Percentiles rank a stretch among this genome's conserved stretches.
Conservation (phyloP, 2,113 vertebrate genomes). For the Setophaga petechia region DNA sequence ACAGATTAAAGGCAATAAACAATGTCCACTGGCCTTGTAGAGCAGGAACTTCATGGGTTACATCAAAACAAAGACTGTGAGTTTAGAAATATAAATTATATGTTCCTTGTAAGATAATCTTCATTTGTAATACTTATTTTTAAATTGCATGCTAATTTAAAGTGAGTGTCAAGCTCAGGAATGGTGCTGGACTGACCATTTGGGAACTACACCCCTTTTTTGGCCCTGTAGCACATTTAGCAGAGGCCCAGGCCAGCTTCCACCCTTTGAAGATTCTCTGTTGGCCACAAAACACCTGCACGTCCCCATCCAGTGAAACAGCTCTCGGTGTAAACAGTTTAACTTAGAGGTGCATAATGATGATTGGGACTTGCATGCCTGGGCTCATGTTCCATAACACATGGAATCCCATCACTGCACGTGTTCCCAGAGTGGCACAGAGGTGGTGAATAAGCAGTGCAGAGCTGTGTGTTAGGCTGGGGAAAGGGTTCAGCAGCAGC, state of each 20-base stretch:
- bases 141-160: neutral
- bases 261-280: neutral
- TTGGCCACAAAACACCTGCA: neutral
- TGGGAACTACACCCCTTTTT: neutral
- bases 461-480: neutral
- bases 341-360: neutral
- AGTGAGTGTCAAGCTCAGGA: neutral
- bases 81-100: neutral
- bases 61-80: neutral
- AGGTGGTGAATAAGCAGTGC: neutral
- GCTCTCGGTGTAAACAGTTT: neutral
- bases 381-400: neutral
- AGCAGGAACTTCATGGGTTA: neutral
- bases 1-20: neutral
- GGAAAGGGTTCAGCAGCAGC: neutral
- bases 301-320: neutral
- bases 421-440: neutral
- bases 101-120: neutral
- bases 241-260: neutral
- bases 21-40: neutral
- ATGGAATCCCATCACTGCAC: neutral
- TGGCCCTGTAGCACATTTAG: neutral
- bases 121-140: neutral
- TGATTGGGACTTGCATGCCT: neutral
- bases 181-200: neutral